Evolutionary conservation across 1,140 invertebrate species (phyloP).

Genomic region (Drosophila repleta): DNA sequence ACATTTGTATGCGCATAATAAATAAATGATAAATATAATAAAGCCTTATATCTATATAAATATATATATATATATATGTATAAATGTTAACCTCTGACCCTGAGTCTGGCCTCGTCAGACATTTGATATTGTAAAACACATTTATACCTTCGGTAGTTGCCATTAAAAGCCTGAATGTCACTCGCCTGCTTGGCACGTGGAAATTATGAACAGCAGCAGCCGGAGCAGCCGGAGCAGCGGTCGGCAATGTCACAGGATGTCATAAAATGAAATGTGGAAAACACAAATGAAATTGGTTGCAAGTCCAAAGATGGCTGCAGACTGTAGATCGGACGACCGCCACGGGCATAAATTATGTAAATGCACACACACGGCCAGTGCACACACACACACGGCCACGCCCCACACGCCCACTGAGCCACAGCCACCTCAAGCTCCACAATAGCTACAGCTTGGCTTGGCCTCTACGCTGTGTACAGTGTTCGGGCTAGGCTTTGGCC

Average conservation of each 20-base stretch:
- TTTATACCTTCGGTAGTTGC: conserved; percentile 8
- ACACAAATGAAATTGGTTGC: conserved; percentile 52
- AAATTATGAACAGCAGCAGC: conserved; percentile 66
- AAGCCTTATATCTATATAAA: neutral
- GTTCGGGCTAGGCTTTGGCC: conserved; percentile 28
- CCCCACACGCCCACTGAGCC: neutral
- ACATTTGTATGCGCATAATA: conserved; percentile 71
- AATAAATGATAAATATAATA: conserved; percentile 45
- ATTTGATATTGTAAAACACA: conserved; percentile 49
- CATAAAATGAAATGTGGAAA: conserved; percentile 75
- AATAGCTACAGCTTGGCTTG: conserved; percentile 22
- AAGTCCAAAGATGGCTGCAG: conserved; percentile 19
- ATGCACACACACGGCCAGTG: conserved; percentile 41
- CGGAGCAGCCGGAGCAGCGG: conserved; percentile 33
- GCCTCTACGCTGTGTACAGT: conserved; percentile 41
- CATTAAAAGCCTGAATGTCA: conserved; percentile 63
- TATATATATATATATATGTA: neutral
- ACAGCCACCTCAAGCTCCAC: conserved; percentile 16
- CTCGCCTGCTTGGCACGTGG: conserved; percentile 52
- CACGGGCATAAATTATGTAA: conserved; percentile 72
- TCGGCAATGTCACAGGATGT: conserved; percentile 54
- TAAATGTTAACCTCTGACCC: neutral
- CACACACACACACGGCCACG: conserved; percentile 1
- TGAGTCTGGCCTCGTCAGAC: neutral
- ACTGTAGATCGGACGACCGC: conserved; percentile 12